phyloP scores from a whole-genome alignment of 64 coral and sea anemone genomes.

The Pachyseris speciosa region DNA sequence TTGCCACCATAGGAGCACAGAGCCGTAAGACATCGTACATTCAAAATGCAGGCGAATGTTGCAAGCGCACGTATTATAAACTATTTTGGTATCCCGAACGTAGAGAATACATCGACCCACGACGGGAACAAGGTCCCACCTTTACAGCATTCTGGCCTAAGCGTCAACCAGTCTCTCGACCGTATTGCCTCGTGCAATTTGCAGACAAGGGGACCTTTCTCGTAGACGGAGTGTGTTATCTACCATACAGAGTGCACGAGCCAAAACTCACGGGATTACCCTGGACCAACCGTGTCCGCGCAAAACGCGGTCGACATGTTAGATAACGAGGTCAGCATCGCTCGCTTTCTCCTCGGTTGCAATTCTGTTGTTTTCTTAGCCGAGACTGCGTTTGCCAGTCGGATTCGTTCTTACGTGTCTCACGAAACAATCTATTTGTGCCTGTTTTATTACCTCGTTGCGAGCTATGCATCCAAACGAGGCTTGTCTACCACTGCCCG shows the following conservation, averaged over 20 bases:
- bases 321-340: neutral
- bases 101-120: neutral
- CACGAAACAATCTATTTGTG: neutral
- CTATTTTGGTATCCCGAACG: neutral
- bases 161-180: neutral
- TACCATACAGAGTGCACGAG: neutral
- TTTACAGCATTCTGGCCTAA: neutral
- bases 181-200: neutral
- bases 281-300: neutral
- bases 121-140: neutral
- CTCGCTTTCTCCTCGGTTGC: neutral
- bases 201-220: neutral
- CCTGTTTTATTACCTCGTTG: neutral
- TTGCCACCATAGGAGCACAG: neutral
- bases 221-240: neutral
- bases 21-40: slow-evolving; percentile 20
- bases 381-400: neutral
- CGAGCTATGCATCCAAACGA: neutral
- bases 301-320: neutral
- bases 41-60: neutral
- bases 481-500: neutral
- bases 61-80: neutral
- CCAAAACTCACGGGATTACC: neutral
- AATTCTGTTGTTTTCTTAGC: neutral
- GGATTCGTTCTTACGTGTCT: neutral